Conservation (phyloP, 2,888 invertebrate species). For the Macaria liturata region DNA sequence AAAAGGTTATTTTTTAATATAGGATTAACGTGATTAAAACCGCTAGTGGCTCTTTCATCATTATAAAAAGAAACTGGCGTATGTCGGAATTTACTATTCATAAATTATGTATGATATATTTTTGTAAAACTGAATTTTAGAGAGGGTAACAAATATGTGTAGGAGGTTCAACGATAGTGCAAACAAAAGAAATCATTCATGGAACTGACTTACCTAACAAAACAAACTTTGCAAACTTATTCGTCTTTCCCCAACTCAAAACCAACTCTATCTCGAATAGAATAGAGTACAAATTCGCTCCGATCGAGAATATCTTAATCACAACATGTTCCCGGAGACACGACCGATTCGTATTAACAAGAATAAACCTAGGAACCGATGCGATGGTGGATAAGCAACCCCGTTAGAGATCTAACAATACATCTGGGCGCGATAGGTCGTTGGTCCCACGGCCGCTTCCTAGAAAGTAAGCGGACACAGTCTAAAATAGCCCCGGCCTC, state of each 20-base stretch:
- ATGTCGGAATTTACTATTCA: too few relatives aligned
- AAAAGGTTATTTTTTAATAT: too few relatives aligned
- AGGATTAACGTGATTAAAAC: too few relatives aligned
- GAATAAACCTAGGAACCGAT: constrained; percentile 66
- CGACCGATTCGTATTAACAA: constrained; percentile 47
- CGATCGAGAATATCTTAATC: constrained; percentile 24
- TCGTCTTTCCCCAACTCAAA: background rate
- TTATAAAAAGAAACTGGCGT: too few relatives aligned
- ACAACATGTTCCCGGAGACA: constrained; percentile 49
- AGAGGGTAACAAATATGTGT: too few relatives aligned
- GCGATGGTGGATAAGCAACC: constrained; percentile 60
- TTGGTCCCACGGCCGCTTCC: constrained; percentile 76
- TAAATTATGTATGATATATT: too few relatives aligned
- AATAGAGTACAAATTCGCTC: constrained; percentile 7
- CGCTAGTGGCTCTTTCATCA: too few relatives aligned
- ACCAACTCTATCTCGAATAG: background rate
- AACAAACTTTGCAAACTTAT: background rate
- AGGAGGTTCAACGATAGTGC: too few relatives aligned
- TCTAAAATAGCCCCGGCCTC: constrained; percentile 79
- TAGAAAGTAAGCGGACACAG: constrained; percentile 82
- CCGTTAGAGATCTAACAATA: constrained; percentile 79
- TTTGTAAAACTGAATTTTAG: too few relatives aligned
- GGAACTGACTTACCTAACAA: background rate
- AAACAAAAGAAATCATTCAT: too few relatives aligned
- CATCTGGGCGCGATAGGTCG: constrained; percentile 73